Conservation (phyloP, 2,888 invertebrate species). For the Ormyrus pomaceus region DNA sequence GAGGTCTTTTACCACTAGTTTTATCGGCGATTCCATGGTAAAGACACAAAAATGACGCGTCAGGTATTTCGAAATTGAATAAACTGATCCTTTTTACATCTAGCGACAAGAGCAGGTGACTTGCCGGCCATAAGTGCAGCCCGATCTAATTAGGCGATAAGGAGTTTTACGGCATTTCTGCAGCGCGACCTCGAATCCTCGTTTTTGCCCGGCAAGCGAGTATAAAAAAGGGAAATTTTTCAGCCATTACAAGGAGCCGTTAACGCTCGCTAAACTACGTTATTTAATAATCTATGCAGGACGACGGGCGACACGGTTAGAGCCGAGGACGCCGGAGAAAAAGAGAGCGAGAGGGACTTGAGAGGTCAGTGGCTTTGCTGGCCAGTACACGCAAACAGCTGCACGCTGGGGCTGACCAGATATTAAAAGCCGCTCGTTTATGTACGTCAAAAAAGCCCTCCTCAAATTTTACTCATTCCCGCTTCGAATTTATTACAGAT, state of each 20-base stretch:
- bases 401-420: too few relatives aligned
- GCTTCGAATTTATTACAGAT: too few relatives aligned
- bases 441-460: too few relatives aligned
- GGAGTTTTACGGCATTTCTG: slow-evolving; percentile 43
- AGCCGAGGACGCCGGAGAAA: not conserved
- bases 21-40: not conserved
- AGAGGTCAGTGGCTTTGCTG: slow-evolving; percentile 32
- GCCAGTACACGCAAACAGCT: not conserved
- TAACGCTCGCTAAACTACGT: not conserved
- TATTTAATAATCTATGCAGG: slow-evolving; percentile 27
- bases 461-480: too few relatives aligned
- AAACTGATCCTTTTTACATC: not conserved
- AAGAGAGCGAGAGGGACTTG: not conserved
- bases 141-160: slow-evolving; percentile 56
- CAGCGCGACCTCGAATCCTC: slow-evolving; percentile 27
- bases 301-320: not conserved
- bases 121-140: slow-evolving; percentile 38
- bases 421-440: too few relatives aligned
- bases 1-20: not conserved
- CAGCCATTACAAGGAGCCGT: not conserved
- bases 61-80: not conserved
- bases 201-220: not conserved
- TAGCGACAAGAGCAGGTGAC: slow-evolving; percentile 21
- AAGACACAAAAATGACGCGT: not conserved
- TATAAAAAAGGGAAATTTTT: not conserved